Evolutionary conservation across 1,140 invertebrate genomes (phyloP).

Genomic region (Rhagoletis zephyria): DNA sequence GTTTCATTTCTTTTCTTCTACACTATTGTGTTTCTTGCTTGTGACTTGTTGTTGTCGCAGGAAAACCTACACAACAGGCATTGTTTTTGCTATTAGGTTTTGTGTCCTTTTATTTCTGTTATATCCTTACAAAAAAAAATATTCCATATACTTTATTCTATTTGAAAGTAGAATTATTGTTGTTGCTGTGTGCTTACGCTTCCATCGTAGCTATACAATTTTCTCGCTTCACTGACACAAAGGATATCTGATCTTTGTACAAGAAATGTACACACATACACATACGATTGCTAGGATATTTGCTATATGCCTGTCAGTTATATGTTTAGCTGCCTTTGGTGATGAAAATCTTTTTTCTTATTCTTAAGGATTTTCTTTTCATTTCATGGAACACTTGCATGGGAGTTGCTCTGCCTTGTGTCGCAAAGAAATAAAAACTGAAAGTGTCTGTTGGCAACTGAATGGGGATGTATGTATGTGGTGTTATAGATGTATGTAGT

Average conservation of each 20-base stretch:
- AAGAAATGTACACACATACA: neutral
- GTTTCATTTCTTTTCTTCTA: slow-evolving; percentile 13
- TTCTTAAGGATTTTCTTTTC: slow-evolving; percentile 35
- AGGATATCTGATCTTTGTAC: slow-evolving; percentile 46
- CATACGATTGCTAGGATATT: neutral
- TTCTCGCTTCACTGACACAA: slow-evolving; percentile 23
- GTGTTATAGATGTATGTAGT: neutral
- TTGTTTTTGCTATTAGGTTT: slow-evolving; percentile 45
- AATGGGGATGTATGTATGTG: neutral
- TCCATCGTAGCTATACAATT: slow-evolving; percentile 10
- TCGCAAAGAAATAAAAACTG: slow-evolving; percentile 19
- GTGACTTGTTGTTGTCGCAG: neutral
- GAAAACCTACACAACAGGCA: neutral
- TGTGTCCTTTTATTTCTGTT: neutral
- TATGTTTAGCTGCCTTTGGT: slow-evolving; percentile 14
- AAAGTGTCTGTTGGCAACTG: slow-evolving; percentile 43
- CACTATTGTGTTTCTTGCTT: neutral
- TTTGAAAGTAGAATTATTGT: slow-evolving; percentile 15
- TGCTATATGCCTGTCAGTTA: neutral
- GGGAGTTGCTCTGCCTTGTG: slow-evolving; percentile 16
- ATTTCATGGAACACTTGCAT: slow-evolving; percentile 21
- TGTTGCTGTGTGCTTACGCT: slow-evolving; percentile 12
- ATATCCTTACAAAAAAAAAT: slow-evolving; percentile 5
- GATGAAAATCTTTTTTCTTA: neutral
- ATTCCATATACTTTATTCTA: neutral